Base-by-base conservation (phyloP, 2,113 vertebrate genomes). In the Laticauda colubrina region DNA sequence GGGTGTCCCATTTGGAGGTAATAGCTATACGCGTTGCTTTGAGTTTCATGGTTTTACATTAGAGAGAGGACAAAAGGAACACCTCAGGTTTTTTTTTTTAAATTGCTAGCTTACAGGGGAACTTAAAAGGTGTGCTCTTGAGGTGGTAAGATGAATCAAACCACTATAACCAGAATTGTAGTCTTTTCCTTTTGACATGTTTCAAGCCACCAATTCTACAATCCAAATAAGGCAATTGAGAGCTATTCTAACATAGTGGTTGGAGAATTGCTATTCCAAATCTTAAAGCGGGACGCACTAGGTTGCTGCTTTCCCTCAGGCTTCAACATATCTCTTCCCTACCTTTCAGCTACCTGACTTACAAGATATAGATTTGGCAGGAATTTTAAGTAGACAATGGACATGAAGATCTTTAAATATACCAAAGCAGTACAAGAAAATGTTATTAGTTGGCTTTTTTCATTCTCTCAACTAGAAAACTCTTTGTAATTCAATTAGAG, bases 1-100 rank as follows among this genome's bases (percentile, higher is more conserved):
- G 85, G 64, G 88, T 10, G 1, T 89, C 93, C 93, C 96, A 51
- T 98, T 98, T 96, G 98, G 98, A 97, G 97, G 98, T 98, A 97
- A 96, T 69, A 20, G 7, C 86, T 43, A 48, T 6, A 1, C 15
- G 0, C 26, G 2, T 15, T 34, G 69, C n/a, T 75, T 39, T 81
- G 69, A 81, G n/a, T 81, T 8, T 34, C 18, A 81, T 21, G 69
- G 34, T 39, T 81, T 81, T 81, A 81, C 1, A 18, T 39, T 81
- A 20, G 81, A 89, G 39, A 57, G 54, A 45, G 29, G 11, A 20
- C 10, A 56, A 11, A 85, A 85, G 10, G 24, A n/a, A 48, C 20
- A 9, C 9, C 7, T 69, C 12, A 54, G 48, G n/a, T 75, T 55
- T 69, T 51, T 51, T 75, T 55, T 69, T 51, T 51, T 51, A 1